Evolutionary conservation across 2,113 vertebrate species (phyloP).

Genomic region (Sigmodon hispidus): DNA sequence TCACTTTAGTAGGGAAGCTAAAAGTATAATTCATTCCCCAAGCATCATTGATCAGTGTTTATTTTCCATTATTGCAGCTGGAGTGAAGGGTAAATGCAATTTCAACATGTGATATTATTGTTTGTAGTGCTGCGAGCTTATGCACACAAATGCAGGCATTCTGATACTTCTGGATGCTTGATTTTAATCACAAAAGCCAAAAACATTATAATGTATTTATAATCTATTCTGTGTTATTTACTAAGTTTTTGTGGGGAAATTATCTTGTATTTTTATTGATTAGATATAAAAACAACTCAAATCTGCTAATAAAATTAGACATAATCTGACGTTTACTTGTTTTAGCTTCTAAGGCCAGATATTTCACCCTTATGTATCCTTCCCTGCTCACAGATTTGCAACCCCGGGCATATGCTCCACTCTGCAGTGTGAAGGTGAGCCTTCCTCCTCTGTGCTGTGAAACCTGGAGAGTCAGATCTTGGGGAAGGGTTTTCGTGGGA

Average conservation of each 20-base stretch:
- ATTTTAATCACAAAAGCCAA: not conserved
- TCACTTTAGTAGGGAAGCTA: conserved; percentile 6
- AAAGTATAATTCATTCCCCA: conserved; percentile 14
- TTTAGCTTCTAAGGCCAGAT: not conserved
- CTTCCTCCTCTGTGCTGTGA: not conserved
- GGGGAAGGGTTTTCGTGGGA: not conserved
- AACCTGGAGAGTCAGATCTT: not conserved
- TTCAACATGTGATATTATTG: not conserved
- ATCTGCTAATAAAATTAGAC: not conserved
- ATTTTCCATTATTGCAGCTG: conserved; percentile 43
- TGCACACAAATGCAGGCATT: not conserved
- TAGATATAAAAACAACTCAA: not conserved
- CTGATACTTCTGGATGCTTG: not conserved
- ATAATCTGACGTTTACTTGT: not conserved
- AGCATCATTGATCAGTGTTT: conserved; percentile 15
- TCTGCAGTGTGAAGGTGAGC: not conserved
- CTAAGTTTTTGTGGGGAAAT: not conserved
- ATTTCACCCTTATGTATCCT: conserved; percentile 1
- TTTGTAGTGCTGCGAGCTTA: not conserved
- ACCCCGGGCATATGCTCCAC: rapidly evolving
- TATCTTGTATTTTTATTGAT: not conserved
- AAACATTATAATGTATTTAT: conserved; percentile 17
- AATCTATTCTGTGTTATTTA: not conserved
- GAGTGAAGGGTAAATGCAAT: not conserved
- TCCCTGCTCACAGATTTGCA: not conserved